Percentiles rank a stretch among this genome's conserved stretches.
phyloP scores from a whole-genome alignment of 2,888 invertebrate genomes.

The Leptinotarsa rubiginosa region DNA sequence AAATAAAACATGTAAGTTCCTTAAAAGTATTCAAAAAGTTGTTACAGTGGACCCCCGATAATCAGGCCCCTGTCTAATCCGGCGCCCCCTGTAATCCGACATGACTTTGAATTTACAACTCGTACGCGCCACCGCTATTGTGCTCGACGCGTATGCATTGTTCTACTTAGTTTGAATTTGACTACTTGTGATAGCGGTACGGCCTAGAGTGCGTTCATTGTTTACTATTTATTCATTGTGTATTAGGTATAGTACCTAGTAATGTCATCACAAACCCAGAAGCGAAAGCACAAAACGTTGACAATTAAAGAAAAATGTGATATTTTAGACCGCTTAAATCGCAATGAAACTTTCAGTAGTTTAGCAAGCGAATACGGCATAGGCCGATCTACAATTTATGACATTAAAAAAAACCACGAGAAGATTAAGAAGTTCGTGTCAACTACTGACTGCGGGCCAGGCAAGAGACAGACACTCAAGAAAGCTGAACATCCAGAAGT shows the following conservation, averaged over 20 bases:
- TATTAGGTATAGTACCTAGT: not conserved
- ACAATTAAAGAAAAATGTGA: slow-evolving; percentile 15
- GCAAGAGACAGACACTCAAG: slow-evolving; percentile 32
- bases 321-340: slow-evolving; percentile 19
- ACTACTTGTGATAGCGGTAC: slow-evolving; percentile 14
- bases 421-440: slow-evolving; percentile 35
- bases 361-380: slow-evolving; percentile 43
- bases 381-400: slow-evolving; percentile 40
- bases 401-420: slow-evolving; percentile 29
- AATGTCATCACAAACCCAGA: slow-evolving; percentile 2
- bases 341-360: slow-evolving; percentile 30
- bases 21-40: too few relatives aligned
- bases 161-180: slow-evolving; percentile 11
- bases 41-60: not conserved
- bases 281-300: slow-evolving; percentile 15
- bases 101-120: not conserved
- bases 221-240: slow-evolving; percentile 8
- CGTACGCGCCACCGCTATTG: slow-evolving; percentile 5
- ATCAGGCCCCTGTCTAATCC: not conserved
- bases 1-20: too few relatives aligned
- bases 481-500: slow-evolving; percentile 39
- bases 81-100: too few relatives aligned
- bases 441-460: slow-evolving; percentile 35
- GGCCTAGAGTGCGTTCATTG: slow-evolving; percentile 16
- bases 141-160: slow-evolving; percentile 11